A percentile compares a stretch with the other conserved stretches of the same genome.
These are phyloP conservation scores for Agrilus mali DNA, from an alignment of 2,888 invertebrate genomes.

Conservation along the genomic window DNA sequence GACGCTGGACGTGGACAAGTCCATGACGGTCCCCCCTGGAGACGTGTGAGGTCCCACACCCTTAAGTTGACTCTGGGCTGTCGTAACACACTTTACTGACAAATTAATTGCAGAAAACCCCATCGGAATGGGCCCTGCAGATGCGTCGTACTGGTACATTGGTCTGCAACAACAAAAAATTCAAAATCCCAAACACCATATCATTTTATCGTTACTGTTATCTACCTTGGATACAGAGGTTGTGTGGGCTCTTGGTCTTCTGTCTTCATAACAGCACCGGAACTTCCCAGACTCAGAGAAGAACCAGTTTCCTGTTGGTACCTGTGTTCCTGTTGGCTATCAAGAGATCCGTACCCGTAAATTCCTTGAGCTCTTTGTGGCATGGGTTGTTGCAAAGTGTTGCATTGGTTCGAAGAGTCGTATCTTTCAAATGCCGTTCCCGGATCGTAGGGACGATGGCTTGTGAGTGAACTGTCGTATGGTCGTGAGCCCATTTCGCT, in stretches of 20 bases:
- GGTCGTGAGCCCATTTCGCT: constrained; percentile 37
- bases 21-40: constrained; percentile 69
- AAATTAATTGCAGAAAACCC: constrained; percentile 73
- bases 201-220: constrained; percentile 4
- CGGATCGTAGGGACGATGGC: constrained; percentile 47
- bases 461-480: constrained; percentile 36
- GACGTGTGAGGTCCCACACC: constrained; percentile 53
- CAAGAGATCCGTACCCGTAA: constrained; percentile 46
- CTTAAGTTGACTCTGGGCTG: constrained; percentile 53
- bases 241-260: constrained; percentile 60
- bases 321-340: constrained; percentile 46
- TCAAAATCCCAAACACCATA: background rate
- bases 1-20: constrained; percentile 76
- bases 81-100: constrained; percentile 73
- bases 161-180: constrained; percentile 40
- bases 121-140: constrained; percentile 56
- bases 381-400: constrained; percentile 35
- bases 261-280: constrained; percentile 52
- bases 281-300: constrained; percentile 36
- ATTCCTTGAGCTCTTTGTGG: constrained; percentile 42
- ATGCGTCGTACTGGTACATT: constrained; percentile 71
- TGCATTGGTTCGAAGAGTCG: constrained; percentile 36
- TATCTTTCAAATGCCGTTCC: constrained; percentile 52
- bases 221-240: constrained; percentile 61
- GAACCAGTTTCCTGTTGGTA: constrained; percentile 44